Evolutionary conservation across 2,888 invertebrate genomes (phyloP).

Genomic region (Mesorhabditis sp.): DNA sequence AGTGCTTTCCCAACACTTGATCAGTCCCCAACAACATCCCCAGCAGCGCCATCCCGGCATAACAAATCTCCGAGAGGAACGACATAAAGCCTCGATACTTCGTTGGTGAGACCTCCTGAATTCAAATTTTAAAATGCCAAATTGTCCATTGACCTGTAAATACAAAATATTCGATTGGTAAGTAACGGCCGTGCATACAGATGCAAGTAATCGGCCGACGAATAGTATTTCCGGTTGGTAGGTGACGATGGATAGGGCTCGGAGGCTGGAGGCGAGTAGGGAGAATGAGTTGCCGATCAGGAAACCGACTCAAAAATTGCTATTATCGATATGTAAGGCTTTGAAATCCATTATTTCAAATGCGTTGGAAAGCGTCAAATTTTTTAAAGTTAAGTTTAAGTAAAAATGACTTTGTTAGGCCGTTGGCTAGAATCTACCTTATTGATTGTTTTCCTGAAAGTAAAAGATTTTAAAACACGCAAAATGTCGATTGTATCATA

Average conservation of each 20-base stretch:
- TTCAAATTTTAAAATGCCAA: not conserved
- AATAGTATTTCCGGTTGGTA: constrained; percentile 37
- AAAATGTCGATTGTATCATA: too few species aligned
- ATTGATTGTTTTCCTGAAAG: not conserved
- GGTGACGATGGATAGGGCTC: constrained; percentile 28
- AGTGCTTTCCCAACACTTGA: constrained; percentile 32
- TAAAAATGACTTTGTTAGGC: too few species aligned
- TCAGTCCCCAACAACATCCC: constrained; percentile 41
- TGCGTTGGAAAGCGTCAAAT: too few species aligned
- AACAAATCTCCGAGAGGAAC: constrained; percentile 42
- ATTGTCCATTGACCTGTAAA: constrained; percentile 25
- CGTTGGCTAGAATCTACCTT: too few species aligned
- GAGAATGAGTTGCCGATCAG: constrained; percentile 31
- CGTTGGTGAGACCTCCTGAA: constrained; percentile 48
- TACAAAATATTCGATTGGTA: constrained; percentile 46
- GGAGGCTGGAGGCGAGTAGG: constrained; percentile 28
- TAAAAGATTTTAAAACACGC: too few species aligned
- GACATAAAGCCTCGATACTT: constrained; percentile 39
- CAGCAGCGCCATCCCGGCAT: constrained; percentile 33
- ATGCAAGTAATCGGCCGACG: constrained; percentile 32
- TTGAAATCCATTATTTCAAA: too few species aligned
- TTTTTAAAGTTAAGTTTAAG: too few species aligned
- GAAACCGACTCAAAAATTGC: constrained; percentile 34
- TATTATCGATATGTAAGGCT: too few species aligned
- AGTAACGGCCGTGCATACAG: constrained; percentile 42